phyloP scores from a whole-genome alignment of 2,113 vertebrate species.

The Mus pahari region DNA sequence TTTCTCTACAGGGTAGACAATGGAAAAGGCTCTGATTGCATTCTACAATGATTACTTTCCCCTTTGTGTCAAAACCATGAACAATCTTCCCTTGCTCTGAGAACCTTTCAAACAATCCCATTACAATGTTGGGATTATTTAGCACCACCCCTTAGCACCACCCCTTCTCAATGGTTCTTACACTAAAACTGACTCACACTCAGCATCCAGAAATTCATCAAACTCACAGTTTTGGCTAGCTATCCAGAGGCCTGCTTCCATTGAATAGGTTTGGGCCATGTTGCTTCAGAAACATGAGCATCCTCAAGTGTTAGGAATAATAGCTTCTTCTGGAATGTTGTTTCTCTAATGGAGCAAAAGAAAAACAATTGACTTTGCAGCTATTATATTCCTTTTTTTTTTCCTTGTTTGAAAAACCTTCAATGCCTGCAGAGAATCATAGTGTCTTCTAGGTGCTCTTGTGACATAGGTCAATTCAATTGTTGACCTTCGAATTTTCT shows the following conservation, averaged over 20 bases:
- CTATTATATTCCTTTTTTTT: background rate
- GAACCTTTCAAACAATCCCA: background rate
- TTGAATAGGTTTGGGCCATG: background rate
- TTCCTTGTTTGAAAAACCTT: background rate
- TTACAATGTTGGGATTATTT: background rate
- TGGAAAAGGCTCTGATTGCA: background rate
- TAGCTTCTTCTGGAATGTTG: background rate
- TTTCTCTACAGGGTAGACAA: background rate
- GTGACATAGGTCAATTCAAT: background rate
- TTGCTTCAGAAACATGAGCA: background rate
- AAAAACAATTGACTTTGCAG: background rate
- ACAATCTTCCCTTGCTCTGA: background rate
- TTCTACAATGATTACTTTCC: background rate
- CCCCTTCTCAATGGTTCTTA: background rate
- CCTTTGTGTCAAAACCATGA: background rate
- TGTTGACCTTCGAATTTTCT: background rate
- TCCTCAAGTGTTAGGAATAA: background rate
- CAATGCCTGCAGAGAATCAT: background rate
- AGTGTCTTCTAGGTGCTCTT: background rate
- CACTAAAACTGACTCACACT: background rate
- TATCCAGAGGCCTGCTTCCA: background rate
- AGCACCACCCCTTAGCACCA: rapidly evolving
- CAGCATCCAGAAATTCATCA: background rate
- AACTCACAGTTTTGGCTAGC: background rate
- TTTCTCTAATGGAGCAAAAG: background rate